Base-by-base conservation (phyloP, 1,140 invertebrate species). In the Gryllus bimaculatus region DNA sequence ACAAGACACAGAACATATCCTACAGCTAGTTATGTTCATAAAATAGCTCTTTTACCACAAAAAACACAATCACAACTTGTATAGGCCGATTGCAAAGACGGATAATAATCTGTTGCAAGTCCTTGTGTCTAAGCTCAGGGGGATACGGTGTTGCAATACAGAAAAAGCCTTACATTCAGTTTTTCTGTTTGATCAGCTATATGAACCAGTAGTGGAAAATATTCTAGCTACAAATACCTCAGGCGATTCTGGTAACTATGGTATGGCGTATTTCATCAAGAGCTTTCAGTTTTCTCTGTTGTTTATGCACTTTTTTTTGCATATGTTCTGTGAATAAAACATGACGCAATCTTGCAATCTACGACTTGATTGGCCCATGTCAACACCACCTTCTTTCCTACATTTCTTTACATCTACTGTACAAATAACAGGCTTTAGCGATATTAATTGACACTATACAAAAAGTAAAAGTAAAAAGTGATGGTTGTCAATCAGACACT, bases 41-140 rank as follows among this genome's bases (percentile, higher is more conserved):
- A 77, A 21, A 77, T 10, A 20, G 47, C 47, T 20, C 48, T 48
- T 48, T n/a, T 48, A n/a, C 0, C 21, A 77, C 20, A 13, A 75
- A 20, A 75, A 20, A 76, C 21, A 76, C n/a, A n/a, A 75, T 47
- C 18, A n/a, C 39, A 6, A 76, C 18, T 76, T 47, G 20, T 48
- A 47, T 77, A 77, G 76, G 76, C 76, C 76, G 76, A 77, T 48
- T n/a, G 47, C 76, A n/a, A n/a, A 77, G 76, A 77, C 76, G 76
- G 76, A 77, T 77, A 77, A 48, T 54, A 77, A 5, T 13, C 15
- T 21, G n/a, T 20, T n/a, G 20, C 48, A 10, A 66, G 18, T 66
- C 54, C 54, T 18, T 66, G 54, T 39, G 26, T 39, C 54, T 18
- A 13, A 66, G 54, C 54, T 66, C 54, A 10, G 18, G 26, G 26